A percentile compares a stretch with the other conserved stretches of the same genome.
Conservation (phyloP, 64 coral and sea anemone genomes). For the Actinia equina region DNA sequence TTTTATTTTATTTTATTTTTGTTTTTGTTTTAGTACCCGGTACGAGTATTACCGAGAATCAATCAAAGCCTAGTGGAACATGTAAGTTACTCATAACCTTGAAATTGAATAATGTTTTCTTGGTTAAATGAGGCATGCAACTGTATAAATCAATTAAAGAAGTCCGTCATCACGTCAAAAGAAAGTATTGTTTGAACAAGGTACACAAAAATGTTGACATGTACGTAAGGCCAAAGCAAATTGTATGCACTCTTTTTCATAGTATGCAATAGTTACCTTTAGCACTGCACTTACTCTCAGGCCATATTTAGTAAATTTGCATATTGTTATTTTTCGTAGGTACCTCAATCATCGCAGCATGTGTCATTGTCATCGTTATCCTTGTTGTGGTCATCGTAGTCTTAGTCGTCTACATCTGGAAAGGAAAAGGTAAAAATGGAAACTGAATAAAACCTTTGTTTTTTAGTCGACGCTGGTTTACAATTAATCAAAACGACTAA, state of each 20-base stretch:
- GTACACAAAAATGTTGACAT: no score
- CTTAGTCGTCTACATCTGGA: not conserved
- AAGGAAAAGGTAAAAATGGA: not conserved
- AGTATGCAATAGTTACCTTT: no score
- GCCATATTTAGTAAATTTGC: no score
- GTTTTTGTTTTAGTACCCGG: not conserved
- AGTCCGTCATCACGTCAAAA: no score
- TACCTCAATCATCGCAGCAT: not conserved
- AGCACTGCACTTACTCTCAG: no score
- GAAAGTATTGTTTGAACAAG: no score
- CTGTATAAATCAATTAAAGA: no score
- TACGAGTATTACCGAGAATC: not conserved
- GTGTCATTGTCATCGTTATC: not conserved
- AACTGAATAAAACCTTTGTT: not conserved
- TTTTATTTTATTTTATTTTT: no score
- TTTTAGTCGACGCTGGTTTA: not conserved
- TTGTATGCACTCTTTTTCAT: no score
- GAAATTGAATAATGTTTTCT: no score
- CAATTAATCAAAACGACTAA: not conserved
- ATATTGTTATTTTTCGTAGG: not conserved
- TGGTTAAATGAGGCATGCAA: no score
- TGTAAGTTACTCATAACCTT: not conserved
- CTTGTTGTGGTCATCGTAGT: not conserved
- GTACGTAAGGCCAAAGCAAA: no score
- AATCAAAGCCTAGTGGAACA: not conserved